Evolutionary conservation across 2,888 invertebrate species (phyloP).

Genomic region (Pollenia amentaria): DNA sequence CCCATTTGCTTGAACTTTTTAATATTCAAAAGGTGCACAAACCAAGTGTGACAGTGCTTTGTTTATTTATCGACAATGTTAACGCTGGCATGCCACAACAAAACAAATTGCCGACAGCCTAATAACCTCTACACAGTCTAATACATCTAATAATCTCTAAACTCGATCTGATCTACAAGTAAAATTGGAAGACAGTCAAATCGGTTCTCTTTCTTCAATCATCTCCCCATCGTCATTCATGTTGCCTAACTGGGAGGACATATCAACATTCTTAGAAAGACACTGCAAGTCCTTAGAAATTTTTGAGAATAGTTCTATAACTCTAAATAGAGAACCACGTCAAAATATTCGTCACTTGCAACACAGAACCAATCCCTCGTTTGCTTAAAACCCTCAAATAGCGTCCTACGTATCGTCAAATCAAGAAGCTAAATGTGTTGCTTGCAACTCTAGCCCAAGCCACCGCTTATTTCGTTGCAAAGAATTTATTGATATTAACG

Average conservation of each 20-base stretch:
- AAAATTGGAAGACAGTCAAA: too few species aligned
- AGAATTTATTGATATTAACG: slow-evolving; percentile 39
- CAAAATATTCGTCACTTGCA: slow-evolving; percentile 4
- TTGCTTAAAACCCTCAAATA: not conserved
- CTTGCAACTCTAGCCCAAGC: too few species aligned
- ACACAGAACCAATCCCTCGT: not conserved
- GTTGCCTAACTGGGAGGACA: slow-evolving; percentile 23
- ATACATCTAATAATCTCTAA: slow-evolving; percentile 57
- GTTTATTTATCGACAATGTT: slow-evolving; percentile 52
- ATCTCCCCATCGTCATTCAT: not conserved
- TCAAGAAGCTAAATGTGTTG: too few species aligned
- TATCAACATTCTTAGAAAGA: too few species aligned
- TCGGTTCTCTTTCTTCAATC: not conserved
- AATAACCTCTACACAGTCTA: too few species aligned
- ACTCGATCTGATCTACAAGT: too few species aligned
- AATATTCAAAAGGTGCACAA: slow-evolving; percentile 50
- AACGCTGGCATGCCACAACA: slow-evolving; percentile 51
- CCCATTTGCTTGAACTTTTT: slow-evolving; percentile 33
- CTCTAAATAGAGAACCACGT: too few species aligned
- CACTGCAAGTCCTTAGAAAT: too few species aligned
- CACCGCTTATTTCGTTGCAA: too few species aligned
- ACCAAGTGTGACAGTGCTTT: slow-evolving; percentile 50
- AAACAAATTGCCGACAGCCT: slow-evolving; percentile 63
- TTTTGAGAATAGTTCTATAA: too few species aligned
- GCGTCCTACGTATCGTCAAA: slow-evolving; percentile 12